These are phyloP conservation scores for Hemibagrus guttatus DNA, from an alignment of 2,797 vertebrate species.

Conservation along the genomic window DNA sequence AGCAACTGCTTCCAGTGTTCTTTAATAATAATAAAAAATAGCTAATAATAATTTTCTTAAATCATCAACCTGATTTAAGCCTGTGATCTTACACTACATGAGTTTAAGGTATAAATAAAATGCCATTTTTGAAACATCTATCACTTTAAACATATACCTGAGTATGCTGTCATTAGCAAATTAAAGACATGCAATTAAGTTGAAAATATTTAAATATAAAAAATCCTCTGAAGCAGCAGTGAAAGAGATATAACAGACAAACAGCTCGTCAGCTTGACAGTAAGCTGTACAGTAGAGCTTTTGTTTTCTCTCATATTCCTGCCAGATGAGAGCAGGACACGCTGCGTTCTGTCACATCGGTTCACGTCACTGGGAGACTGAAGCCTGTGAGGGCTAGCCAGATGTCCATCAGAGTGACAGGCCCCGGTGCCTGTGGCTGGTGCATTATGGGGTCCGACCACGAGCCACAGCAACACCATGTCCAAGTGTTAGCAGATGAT, in stretches of 20 bases:
- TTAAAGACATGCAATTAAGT: not conserved
- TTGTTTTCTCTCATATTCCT: slow-evolving; percentile 67
- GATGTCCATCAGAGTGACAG: slow-evolving; percentile 71
- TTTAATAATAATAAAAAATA: not conserved
- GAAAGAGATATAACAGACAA: slow-evolving; percentile 5
- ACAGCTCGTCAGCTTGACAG: slow-evolving; percentile 17
- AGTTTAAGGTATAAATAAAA: not conserved
- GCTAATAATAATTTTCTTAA: not conserved
- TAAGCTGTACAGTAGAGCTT: slow-evolving; percentile 54
- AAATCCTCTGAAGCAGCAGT: not conserved
- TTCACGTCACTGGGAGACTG: slow-evolving; percentile 70
- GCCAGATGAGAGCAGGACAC: slow-evolving; percentile 74
- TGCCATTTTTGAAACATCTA: not conserved
- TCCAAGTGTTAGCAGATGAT: slow-evolving; percentile 80
- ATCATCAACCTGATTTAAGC: not conserved
- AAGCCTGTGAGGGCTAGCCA: slow-evolving; percentile 60
- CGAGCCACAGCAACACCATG: slow-evolving; percentile 79
- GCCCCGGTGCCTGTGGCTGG: slow-evolving; percentile 69
- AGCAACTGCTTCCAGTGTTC: not conserved
- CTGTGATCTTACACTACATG: not conserved
- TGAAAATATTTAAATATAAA: not conserved
- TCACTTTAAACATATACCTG: not conserved
- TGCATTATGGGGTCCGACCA: slow-evolving; percentile 75
- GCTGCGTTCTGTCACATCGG: slow-evolving; percentile 72
- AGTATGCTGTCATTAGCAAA: not conserved